A percentile compares a stretch with the other conserved stretches of the same genome.
Evolutionary conservation across 1,140 invertebrate genomes (phyloP).

Genomic region (Acromyrmex heyeri): DNA sequence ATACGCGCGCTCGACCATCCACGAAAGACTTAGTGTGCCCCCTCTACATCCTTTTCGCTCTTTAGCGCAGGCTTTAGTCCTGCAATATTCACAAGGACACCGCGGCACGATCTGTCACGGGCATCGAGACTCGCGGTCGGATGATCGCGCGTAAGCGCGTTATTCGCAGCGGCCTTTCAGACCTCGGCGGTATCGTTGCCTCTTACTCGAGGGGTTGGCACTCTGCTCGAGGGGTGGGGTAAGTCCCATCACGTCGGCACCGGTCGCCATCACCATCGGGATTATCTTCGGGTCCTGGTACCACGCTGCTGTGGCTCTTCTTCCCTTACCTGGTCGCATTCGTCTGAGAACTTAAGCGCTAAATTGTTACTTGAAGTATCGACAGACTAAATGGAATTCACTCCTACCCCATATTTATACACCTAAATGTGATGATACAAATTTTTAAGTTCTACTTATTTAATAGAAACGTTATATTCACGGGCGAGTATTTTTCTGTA

Average conservation of each 20-base stretch:
- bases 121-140: conserved; percentile 82
- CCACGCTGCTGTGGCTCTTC: conserved; percentile 28
- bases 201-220: conserved; percentile 74
- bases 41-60: conserved; percentile 54
- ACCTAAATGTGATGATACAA: background rate
- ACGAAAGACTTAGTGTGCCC: conserved; percentile 61
- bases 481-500: background rate
- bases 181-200: conserved; percentile 79
- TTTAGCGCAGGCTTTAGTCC: conserved; percentile 68
- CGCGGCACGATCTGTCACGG: conserved; percentile 75
- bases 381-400: conserved; percentile 15
- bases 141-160: conserved; percentile 86
- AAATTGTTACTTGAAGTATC: conserved; percentile 32
- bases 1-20: conserved; percentile 55
- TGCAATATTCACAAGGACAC: conserved; percentile 67
- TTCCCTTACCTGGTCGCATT: conserved; percentile 64
- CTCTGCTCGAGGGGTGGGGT: conserved; percentile 42
- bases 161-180: conserved; percentile 85
- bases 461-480: conserved; percentile 13
- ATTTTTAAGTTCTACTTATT: background rate
- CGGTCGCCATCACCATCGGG: conserved; percentile 53
- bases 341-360: conserved; percentile 21
- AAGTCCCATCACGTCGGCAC: conserved; percentile 68
- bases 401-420: background rate
- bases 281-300: conserved; percentile 63